phyloP scores from a whole-genome alignment of 2,113 vertebrate species.

The Lycaon pictus region DNA sequence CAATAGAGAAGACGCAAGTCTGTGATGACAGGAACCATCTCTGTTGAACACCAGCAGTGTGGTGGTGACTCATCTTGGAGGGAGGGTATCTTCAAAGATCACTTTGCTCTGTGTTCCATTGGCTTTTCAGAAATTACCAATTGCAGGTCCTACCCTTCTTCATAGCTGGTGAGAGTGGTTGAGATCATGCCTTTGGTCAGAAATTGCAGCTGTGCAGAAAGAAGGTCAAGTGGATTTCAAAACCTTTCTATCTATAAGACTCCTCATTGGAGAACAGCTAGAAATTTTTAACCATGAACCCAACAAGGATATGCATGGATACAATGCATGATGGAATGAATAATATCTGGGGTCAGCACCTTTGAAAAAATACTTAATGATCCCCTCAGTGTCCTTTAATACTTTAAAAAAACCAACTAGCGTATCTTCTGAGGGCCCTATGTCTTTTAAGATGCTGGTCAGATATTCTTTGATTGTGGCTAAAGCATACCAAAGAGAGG shows the following conservation, averaged over 20 bases:
- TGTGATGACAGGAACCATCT: neutral
- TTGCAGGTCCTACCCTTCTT: neutral
- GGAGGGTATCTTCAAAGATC: neutral
- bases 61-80: neutral
- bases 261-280: neutral
- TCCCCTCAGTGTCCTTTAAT: neutral
- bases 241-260: neutral
- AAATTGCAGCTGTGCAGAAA: neutral
- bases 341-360: neutral
- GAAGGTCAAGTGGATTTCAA: neutral
- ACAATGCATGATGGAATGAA: neutral
- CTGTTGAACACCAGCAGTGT: neutral
- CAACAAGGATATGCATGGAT: neutral
- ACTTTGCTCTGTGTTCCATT: neutral
- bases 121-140: neutral
- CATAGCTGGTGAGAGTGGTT: neutral
- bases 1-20: neutral
- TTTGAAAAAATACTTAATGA: neutral
- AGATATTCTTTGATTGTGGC: neutral
- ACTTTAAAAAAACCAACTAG: neutral
- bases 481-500: neutral
- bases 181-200: neutral
- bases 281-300: neutral
- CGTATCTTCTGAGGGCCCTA: neutral
- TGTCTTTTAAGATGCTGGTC: neutral